Percentiles rank a stretch among this genome's conserved stretches.
Conservation (phyloP, 2,888 invertebrate genomes). For the Agrenia bidenticulata region DNA sequence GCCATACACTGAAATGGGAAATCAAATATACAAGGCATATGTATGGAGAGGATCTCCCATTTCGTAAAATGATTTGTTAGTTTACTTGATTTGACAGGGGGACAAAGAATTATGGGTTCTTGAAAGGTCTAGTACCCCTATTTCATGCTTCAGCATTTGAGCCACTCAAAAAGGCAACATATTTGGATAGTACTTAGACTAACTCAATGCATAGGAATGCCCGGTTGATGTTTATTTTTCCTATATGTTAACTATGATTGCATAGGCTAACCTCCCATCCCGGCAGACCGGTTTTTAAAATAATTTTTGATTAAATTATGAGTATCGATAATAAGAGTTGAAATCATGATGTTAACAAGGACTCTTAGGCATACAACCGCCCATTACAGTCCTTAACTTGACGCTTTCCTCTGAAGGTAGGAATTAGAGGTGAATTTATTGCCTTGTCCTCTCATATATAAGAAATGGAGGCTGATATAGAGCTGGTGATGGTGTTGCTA, state of each 20-base stretch:
- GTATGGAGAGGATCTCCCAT: neutral
- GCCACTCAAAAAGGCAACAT: too few relatives aligned
- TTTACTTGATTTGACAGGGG: slow-evolving; percentile 43
- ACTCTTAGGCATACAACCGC: slow-evolving; percentile 22
- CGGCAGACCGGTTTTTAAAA: slow-evolving; percentile 16
- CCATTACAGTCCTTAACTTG: slow-evolving; percentile 20
- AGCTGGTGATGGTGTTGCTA: too few relatives aligned
- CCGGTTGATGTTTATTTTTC: neutral
- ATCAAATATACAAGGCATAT: too few relatives aligned
- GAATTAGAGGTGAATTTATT: slow-evolving; percentile 38
- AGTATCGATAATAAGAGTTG: slow-evolving; percentile 18
- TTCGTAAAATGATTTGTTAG: slow-evolving; percentile 51
- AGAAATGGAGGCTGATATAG: too few relatives aligned
- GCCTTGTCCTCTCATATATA: slow-evolving; percentile 22
- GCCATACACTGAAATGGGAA: too few relatives aligned
- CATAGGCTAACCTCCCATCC: slow-evolving; percentile 3
- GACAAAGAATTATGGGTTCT: slow-evolving; percentile 48
- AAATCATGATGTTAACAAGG: slow-evolving; percentile 23
- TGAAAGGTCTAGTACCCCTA: slow-evolving; percentile 31
- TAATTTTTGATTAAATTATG: slow-evolving; percentile 24
- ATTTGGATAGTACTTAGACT: neutral
- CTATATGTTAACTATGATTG: too few relatives aligned
- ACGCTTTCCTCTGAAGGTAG: slow-evolving; percentile 26
- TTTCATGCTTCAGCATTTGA: too few relatives aligned
- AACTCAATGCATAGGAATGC: neutral